phyloP scores from a whole-genome alignment of 2,797 vertebrate species.

The Sparus aurata region DNA sequence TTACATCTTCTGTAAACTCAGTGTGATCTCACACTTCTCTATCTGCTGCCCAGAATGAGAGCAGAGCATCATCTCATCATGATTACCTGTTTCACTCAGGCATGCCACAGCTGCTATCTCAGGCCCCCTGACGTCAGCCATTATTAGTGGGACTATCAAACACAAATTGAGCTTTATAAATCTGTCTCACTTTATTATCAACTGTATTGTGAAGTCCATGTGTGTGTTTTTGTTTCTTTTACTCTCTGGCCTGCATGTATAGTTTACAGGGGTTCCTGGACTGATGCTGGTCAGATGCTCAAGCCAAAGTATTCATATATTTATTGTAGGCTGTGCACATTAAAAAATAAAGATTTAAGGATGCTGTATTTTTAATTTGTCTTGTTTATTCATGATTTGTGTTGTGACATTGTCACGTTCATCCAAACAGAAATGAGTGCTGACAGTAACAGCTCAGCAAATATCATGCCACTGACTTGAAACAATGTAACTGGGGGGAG shows the following conservation, averaged over 20 bases:
- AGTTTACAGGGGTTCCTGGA: slow-evolving; percentile 2
- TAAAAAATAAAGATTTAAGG: slow-evolving; percentile 45
- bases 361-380: slow-evolving; percentile 19
- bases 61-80: neutral
- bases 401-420: neutral
- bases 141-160: slow-evolving; percentile 12
- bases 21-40: neutral
- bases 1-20: neutral
- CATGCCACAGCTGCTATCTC: slow-evolving; percentile 29
- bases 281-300: slow-evolving; percentile 26
- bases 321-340: slow-evolving; percentile 39
- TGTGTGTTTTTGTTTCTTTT: slow-evolving; percentile 34
- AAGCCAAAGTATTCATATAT: slow-evolving; percentile 60
- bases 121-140: slow-evolving; percentile 25
- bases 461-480: neutral
- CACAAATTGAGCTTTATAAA: slow-evolving; percentile 13
- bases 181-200: slow-evolving; percentile 18
- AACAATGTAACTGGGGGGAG: too few species aligned
- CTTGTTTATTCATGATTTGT: neutral
- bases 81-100: slow-evolving; percentile 5
- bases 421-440: slow-evolving; percentile 6
- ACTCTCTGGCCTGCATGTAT: neutral
- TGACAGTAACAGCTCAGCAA: neutral
- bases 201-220: slow-evolving; percentile 18
- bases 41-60: neutral